phyloP scores from a whole-genome alignment of 2,113 vertebrate species.

The Butastur rufipennis region DNA sequence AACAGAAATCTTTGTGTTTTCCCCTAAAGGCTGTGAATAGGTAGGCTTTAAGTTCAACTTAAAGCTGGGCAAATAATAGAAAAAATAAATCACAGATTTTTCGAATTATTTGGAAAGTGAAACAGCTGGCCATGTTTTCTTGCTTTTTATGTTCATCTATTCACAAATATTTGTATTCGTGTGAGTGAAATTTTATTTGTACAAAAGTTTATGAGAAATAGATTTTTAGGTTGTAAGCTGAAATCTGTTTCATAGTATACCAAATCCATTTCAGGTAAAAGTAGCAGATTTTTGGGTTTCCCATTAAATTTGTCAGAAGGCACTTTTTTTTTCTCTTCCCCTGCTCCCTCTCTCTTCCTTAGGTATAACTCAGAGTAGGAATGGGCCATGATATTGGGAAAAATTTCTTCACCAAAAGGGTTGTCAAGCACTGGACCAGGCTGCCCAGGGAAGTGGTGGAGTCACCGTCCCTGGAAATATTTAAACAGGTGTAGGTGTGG shows the following conservation, averaged over 20 bases:
- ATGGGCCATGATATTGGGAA: not conserved
- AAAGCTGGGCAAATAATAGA: not conserved
- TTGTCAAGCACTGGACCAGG: not conserved
- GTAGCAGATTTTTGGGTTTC: not conserved
- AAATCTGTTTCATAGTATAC: not conserved
- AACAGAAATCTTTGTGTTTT: not conserved
- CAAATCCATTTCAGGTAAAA: not conserved
- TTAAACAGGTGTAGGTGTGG: rapidly evolving
- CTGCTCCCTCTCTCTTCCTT: not conserved
- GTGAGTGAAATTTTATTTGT: not conserved
- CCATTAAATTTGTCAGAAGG: not conserved
- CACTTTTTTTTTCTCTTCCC: not conserved
- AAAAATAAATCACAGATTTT: not conserved
- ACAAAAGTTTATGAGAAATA: not conserved
- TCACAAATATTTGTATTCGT: not conserved
- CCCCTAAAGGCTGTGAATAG: not conserved
- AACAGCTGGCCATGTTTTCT: not conserved
- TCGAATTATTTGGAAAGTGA: not conserved
- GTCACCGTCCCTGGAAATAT: not conserved
- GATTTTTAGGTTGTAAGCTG: not conserved
- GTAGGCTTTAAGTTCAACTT: not conserved
- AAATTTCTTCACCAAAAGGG: not conserved
- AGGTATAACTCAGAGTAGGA: not conserved
- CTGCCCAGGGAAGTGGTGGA: not conserved
- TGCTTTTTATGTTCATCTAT: not conserved